phyloP scores from a whole-genome alignment of 1,140 invertebrate species.

The Drosophila varians region DNA sequence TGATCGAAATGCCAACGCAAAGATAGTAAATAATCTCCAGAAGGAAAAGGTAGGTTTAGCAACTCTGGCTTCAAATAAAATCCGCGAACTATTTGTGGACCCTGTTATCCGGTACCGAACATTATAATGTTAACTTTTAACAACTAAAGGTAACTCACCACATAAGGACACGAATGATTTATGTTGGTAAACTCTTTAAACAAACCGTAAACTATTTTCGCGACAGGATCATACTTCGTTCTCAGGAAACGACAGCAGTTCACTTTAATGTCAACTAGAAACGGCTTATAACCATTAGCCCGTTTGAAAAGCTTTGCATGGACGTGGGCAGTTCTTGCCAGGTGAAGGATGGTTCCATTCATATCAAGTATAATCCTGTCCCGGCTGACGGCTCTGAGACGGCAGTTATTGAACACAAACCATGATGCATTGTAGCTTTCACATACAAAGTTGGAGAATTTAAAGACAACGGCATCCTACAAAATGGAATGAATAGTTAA shows the following conservation, averaged over 20 bases:
- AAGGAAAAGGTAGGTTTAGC: neutral
- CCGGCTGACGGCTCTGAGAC: slow-evolving; percentile 17
- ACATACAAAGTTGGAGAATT: slow-evolving; percentile 15
- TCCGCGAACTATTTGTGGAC: neutral
- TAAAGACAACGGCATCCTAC: slow-evolving; percentile 5
- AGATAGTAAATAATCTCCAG: slow-evolving; percentile 18
- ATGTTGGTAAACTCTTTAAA: slow-evolving; percentile 15
- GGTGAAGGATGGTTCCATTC: slow-evolving; percentile 8
- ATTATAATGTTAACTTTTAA: too few relatives aligned
- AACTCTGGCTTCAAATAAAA: slow-evolving; percentile 1
- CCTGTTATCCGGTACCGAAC: too few relatives aligned
- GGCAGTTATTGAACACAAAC: slow-evolving; percentile 15
- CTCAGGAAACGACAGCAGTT: slow-evolving; percentile 21
- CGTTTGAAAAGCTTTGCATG: neutral
- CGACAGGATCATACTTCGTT: slow-evolving; percentile 10
- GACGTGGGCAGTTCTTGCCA: neutral
- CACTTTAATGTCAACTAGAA: neutral
- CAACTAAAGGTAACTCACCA: too few relatives aligned
- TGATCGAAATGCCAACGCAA: neutral
- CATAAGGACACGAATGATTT: slow-evolving; percentile 43
- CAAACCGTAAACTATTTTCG: slow-evolving; percentile 1
- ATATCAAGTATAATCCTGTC: slow-evolving; percentile 14
- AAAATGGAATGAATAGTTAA: too few relatives aligned
- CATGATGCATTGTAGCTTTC: slow-evolving; percentile 31
- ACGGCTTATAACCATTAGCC: slow-evolving; percentile 33